phyloP scores from a whole-genome alignment of 2,113 vertebrate genomes.

The Lethenteron camtschaticum region DNA sequence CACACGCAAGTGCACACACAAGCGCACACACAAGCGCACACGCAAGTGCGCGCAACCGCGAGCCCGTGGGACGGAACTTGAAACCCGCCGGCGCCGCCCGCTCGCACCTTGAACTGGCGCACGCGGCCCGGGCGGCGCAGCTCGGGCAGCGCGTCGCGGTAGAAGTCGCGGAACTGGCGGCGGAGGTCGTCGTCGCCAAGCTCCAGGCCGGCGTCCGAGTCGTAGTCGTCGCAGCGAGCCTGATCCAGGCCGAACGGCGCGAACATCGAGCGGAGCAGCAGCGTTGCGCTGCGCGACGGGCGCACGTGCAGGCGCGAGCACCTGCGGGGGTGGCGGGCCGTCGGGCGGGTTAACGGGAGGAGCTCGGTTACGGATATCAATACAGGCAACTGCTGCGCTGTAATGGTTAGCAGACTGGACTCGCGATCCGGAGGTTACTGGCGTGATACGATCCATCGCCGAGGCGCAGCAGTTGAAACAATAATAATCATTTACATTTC shows the following conservation, averaged over 20 bases:
- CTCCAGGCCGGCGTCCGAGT: slow-evolving; percentile 64
- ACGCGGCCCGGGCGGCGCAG: slow-evolving; percentile 65
- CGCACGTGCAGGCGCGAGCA: slow-evolving; percentile 76
- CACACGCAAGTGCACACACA: not conserved
- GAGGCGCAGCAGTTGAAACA: too few species aligned
- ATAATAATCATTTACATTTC: too few species aligned
- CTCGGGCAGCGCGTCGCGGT: slow-evolving; percentile 68
- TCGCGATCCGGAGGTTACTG: too few species aligned
- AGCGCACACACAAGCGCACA: too few species aligned
- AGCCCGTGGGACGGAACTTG: too few species aligned
- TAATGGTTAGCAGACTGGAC: too few species aligned
- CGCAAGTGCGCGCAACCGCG: too few species aligned
- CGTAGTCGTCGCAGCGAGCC: slow-evolving; percentile 64
- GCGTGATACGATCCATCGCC: too few species aligned
- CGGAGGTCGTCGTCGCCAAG: slow-evolving; percentile 79
- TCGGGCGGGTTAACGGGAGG: too few species aligned
- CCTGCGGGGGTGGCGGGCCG: slow-evolving; percentile 17
- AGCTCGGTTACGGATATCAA: too few species aligned
- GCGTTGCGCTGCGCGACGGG: slow-evolving; percentile 44
- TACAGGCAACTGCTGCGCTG: too few species aligned
- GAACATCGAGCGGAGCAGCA: slow-evolving; percentile 79
- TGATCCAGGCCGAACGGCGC: slow-evolving; percentile 80
- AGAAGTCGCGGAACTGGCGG: slow-evolving; percentile 82
- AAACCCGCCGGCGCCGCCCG: too few species aligned
- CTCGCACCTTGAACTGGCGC: slow-evolving; percentile 71